phyloP scores from a whole-genome alignment of 2,113 vertebrate genomes.

The Apodemus sylvaticus region DNA sequence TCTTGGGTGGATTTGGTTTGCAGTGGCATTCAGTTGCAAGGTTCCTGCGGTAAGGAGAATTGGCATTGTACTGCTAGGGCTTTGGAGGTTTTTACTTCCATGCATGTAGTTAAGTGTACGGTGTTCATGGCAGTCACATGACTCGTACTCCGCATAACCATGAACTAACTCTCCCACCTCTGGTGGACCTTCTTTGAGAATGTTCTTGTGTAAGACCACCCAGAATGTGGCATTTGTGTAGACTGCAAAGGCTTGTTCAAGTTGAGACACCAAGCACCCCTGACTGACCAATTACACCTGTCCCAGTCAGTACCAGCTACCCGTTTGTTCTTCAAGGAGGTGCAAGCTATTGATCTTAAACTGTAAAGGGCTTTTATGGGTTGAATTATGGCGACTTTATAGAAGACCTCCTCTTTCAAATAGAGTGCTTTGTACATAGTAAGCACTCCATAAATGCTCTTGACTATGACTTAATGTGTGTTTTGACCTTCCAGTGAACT shows the following conservation, averaged over 20 bases:
- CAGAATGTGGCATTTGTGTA: conserved; percentile 58
- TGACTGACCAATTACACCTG: conserved; percentile 42
- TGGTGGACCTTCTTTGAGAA: conserved; percentile 51
- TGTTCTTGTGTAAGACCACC: conserved; percentile 69
- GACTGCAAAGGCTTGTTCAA: conserved; percentile 47
- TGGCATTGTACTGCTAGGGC: conserved; percentile 47
- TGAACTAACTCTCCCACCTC: conserved; percentile 66
- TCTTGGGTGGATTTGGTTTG: conserved; percentile 32
- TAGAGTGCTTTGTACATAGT: conserved; percentile 63
- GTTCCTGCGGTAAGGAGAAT: conserved; percentile 40
- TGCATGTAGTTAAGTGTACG: conserved; percentile 55
- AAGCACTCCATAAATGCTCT: conserved; percentile 62
- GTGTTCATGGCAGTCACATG: conserved; percentile 70
- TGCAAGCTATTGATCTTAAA: conserved; percentile 68
- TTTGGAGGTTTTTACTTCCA: conserved; percentile 66
- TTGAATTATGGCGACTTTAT: conserved; percentile 65
- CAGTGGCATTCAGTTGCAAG: background rate
- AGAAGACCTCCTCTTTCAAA: conserved; percentile 55
- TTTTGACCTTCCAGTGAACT: conserved; percentile 21
- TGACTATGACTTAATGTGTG: conserved; percentile 5
- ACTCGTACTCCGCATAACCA: conserved; percentile 65
- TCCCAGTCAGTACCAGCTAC: background rate
- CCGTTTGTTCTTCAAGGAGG: conserved; percentile 52
- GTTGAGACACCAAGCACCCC: conserved; percentile 11
- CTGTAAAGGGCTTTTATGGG: conserved; percentile 61